A percentile compares a stretch with the other conserved stretches of the same genome.
Conservation (phyloP, 2,113 vertebrate genomes). For the Sinosuthora webbiana region DNA sequence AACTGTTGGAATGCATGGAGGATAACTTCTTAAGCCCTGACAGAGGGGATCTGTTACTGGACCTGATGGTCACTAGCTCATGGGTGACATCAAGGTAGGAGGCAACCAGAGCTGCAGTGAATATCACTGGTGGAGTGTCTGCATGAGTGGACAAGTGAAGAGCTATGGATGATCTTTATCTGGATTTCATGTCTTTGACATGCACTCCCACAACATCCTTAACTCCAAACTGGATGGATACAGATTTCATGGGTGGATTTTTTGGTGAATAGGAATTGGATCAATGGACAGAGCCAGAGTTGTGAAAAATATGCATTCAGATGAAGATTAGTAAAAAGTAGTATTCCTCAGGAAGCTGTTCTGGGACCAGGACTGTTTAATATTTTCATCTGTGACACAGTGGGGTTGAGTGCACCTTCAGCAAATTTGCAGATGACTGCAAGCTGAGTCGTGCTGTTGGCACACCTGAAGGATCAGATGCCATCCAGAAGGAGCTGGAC, state of each 20-base stretch:
- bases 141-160: not conserved
- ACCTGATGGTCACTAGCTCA: not conserved
- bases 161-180: not conserved
- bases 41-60: not conserved
- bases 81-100: rapidly evolving
- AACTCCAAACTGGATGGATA: not conserved
- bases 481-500: not conserved
- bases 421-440: not conserved
- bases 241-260: not conserved
- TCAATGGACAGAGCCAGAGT: rapidly evolving
- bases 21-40: not conserved
- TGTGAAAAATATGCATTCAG: not conserved
- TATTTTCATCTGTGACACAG: not conserved
- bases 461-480: not conserved
- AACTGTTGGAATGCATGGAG: rapidly evolving
- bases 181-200: not conserved
- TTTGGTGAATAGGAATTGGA: not conserved
- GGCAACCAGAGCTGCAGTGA: not conserved
- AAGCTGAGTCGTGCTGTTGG: rapidly evolving
- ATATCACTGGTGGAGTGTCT: not conserved
- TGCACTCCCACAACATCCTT: not conserved
- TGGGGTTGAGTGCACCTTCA: not conserved
- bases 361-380: not conserved
- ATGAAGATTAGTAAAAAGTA: not conserved
- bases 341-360: not conserved